Percentiles rank a stretch among this genome's conserved stretches.
Conservation (phyloP, 1,140 invertebrate species). For the Caenorhabditis inopinata region DNA sequence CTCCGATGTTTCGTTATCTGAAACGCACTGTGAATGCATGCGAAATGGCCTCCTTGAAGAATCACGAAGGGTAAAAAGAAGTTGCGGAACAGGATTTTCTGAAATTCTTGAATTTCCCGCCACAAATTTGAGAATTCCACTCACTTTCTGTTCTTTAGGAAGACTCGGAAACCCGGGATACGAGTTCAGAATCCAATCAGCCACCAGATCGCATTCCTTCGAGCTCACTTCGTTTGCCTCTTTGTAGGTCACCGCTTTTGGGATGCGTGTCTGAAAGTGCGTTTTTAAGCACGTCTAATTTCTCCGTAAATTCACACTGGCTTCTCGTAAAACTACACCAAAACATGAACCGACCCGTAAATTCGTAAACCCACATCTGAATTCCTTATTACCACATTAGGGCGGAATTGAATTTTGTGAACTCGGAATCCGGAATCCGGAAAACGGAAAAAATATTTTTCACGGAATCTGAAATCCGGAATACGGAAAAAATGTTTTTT, state of each 20-base stretch:
- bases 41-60: conserved; percentile 25
- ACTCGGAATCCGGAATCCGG: too few relatives aligned
- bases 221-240: conserved; percentile 31
- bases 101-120: background rate
- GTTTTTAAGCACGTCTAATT: too few relatives aligned
- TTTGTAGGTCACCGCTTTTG: conserved; percentile 32
- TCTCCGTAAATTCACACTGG: too few relatives aligned
- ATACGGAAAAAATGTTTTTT: too few relatives aligned
- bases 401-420: too few relatives aligned
- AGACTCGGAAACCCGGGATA: conserved; percentile 10
- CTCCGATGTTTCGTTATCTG: background rate
- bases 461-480: too few relatives aligned
- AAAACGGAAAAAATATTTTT: too few relatives aligned
- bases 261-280: too few relatives aligned
- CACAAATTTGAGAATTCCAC: background rate
- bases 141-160: conserved; percentile 23
- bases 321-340: too few relatives aligned
- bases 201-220: conserved; percentile 30
- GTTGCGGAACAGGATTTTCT: conserved; percentile 29
- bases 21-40: background rate
- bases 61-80: conserved; percentile 38
- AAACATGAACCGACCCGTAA: too few relatives aligned
- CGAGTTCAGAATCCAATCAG: conserved; percentile 35
- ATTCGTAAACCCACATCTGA: too few relatives aligned
- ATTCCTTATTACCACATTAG: too few relatives aligned